phyloP scores from a whole-genome alignment of 2,797 vertebrate genomes.

The Bufotes viridis region DNA sequence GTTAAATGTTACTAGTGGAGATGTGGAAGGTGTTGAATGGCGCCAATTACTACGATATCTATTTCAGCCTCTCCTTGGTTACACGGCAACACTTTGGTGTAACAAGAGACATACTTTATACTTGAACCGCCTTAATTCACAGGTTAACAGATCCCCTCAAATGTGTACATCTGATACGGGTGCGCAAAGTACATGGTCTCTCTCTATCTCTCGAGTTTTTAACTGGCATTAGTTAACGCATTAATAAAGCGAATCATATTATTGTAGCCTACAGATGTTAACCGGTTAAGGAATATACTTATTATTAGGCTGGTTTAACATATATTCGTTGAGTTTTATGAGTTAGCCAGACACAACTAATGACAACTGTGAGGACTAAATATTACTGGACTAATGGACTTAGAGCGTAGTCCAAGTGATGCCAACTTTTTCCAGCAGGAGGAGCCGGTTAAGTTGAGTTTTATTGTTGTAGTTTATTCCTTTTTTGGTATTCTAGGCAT shows the following conservation, averaged over 20 bases:
- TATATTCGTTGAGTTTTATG: too few species aligned
- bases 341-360: too few species aligned
- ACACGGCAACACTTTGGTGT: constrained; percentile 33
- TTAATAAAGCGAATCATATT: not conserved
- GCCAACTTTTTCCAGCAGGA: too few species aligned
- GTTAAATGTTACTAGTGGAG: constrained; percentile 55
- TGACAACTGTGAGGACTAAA: too few species aligned
- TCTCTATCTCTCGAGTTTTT: not conserved
- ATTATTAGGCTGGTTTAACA: too few species aligned
- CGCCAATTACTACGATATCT: constrained; percentile 56
- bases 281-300: too few species aligned
- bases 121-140: constrained; percentile 40
- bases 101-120: constrained; percentile 34
- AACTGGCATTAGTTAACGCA: not conserved
- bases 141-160: constrained; percentile 11
- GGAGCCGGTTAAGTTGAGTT: too few species aligned
- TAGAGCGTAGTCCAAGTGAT: too few species aligned
- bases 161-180: constrained; percentile 4
- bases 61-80: constrained; percentile 25
- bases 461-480: too few species aligned
- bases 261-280: not conserved
- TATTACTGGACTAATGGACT: too few species aligned
- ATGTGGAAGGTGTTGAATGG: constrained; percentile 52
- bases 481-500: too few species aligned
- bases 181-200: not conserved